Evolutionary conservation across 1,140 invertebrate genomes (phyloP), one percentile per base, ranked within the genome.

Genomic region (Aphidius gifuensis): DNA sequence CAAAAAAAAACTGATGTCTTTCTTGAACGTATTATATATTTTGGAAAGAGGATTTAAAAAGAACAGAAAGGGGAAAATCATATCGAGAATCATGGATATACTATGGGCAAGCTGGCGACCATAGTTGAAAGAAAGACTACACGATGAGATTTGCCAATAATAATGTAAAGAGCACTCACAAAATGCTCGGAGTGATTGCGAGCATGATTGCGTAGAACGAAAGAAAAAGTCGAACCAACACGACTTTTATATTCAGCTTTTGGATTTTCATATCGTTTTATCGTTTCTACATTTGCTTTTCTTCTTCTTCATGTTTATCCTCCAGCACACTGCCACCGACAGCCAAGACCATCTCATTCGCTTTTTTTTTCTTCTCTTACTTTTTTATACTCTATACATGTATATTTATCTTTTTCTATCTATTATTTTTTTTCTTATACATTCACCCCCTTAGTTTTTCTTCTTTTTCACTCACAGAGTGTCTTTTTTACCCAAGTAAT

Each of bases 211-310:
- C 64, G 60, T 61, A 49, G 53, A 66, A 61, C 61, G 53, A 61
- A 64, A 49, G 60, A 58, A 62, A 60, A 16, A 45, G 39, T 32
- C 60, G 56, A 53, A 59, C 55, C 46, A 68, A 68, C 67, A 68
- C 61, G 61, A 68, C 62, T 68, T 68, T 66, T 68, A 68, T 68
- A 68, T 64, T 65, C 64, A 60, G 60, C 64, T 68, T 58, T 58
- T 55, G 64, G 67, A 68, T 68, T 68, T 68, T 68, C 67, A 68
- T 68, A 68, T 68, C 67, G 60, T 68, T 68, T 68, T 68, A 68
- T 68, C 67, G 67, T 62, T 68, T 60, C 67, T 68, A 68, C 67
- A 68, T 68, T 68, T 49, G 65, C 67, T 68, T 64, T 68, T 60
- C 65, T 32, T 32, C 4, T 32, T 61, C 60, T 64, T 64, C 67